Conservation (phyloP, 2,797 vertebrate species). For the Artibeus jamaicensis region DNA sequence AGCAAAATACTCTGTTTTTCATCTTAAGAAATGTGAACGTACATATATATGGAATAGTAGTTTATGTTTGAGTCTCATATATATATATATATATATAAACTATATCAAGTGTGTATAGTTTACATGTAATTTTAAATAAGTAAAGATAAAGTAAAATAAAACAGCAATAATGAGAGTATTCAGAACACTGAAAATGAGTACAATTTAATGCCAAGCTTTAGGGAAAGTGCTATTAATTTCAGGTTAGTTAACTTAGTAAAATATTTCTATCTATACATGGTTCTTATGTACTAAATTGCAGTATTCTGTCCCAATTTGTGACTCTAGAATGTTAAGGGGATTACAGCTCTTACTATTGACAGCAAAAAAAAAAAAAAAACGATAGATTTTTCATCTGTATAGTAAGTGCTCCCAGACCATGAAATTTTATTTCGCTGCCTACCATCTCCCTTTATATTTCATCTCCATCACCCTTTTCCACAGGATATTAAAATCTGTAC, state of each 20-base stretch:
- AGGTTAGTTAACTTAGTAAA: not conserved
- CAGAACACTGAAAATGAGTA: not conserved
- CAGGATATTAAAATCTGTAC: conserved; percentile 4
- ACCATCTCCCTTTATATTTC: not conserved
- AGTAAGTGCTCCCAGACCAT: not conserved
- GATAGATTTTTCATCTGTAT: not conserved
- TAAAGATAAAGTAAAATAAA: not conserved
- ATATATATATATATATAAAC: not conserved
- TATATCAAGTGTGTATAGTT: not conserved
- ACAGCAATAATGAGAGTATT: not conserved
- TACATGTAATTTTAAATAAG: not conserved
- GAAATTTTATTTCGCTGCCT: conserved; percentile 7
- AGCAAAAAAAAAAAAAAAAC: not conserved
- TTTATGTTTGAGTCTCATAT: not conserved
- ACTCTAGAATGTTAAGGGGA: not conserved
- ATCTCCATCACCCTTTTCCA: not conserved
- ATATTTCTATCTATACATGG: not conserved
- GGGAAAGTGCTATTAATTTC: not conserved
- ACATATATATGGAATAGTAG: not conserved
- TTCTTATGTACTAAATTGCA: not conserved
- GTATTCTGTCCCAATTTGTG: not conserved
- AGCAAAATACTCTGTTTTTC: not conserved
- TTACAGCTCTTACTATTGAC: not conserved
- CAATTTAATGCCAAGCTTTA: not conserved
- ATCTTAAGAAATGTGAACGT: not conserved